Percentiles rank a stretch among this genome's conserved stretches.
Conservation (phyloP, 2,797 vertebrate species). For the Harpagifer antarcticus region DNA sequence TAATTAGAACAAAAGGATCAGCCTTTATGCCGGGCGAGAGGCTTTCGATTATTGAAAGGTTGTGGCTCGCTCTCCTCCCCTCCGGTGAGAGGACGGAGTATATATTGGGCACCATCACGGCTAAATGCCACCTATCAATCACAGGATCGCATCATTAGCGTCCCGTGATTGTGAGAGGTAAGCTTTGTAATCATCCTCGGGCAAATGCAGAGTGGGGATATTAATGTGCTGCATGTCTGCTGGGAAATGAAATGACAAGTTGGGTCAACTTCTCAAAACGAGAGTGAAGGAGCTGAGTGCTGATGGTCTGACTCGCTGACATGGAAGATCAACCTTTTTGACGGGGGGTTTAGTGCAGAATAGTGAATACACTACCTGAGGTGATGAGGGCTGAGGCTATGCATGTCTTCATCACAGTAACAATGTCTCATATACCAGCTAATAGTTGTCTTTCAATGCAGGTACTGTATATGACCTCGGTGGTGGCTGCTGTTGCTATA, state of each 20-base stretch:
- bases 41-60: conserved; percentile 79
- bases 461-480: too few species aligned
- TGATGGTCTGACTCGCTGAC: background rate
- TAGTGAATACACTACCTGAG: background rate
- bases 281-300: conserved; percentile 6
- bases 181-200: conserved; percentile 71
- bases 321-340: background rate
- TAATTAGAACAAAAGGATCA: conserved; percentile 87
- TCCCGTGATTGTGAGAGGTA: conserved; percentile 64
- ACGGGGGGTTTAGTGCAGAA: background rate
- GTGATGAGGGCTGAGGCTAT: background rate
- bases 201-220: conserved; percentile 57
- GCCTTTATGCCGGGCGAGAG: conserved; percentile 69
- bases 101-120: conserved; percentile 54
- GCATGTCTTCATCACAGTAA: background rate
- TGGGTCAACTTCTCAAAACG: conserved; percentile 55
- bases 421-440: background rate
- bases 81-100: conserved; percentile 44
- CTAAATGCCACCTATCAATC: conserved; percentile 86
- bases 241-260: conserved; percentile 46
- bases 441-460: too few species aligned
- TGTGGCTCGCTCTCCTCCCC: conserved; percentile 64
- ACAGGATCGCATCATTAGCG: conserved; percentile 66
- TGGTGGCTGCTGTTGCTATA: too few species aligned
- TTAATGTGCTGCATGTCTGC: conserved; percentile 47